Base-by-base conservation (phyloP, 2,888 invertebrate genomes). In the Phania funesta region DNA sequence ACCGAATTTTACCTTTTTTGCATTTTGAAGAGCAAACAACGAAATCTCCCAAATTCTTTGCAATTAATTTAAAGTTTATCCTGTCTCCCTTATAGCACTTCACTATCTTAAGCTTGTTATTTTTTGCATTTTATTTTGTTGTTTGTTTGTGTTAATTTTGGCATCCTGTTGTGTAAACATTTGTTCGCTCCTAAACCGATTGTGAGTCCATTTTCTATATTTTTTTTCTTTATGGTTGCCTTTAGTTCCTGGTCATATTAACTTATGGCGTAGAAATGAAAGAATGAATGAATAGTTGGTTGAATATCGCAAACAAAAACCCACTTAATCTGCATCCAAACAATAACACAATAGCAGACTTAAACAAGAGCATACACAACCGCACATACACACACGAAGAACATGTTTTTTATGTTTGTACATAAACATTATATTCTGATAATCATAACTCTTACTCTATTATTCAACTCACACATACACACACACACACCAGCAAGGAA, bases 271-370 rank as follows among this genome's bases (percentile, higher is more conserved):
- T 52, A 44, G 29, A 50, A 68, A 68, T 71, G 41, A 18, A 80
- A 56, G 22, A 70, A 75, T 26, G 50, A 50, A 71, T 60, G 41
- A 52, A 41, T 52, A 62, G 48, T 50, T 73, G 44, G 22, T 62
- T 62, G 52, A 41, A 67, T 77, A 75, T 68, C 64, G 29, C 68
- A 68, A 70, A 80, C 26, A 67, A 73, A 71, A 38, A 35, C 54
- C 60, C 60, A 77, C 76, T 73, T 76, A 81, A 81, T 81, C 71
- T 81, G 67, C 76, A 77, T 77, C 71, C 73, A 77, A 77, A 73
- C 73, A 67, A 67, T 48, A 73, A 76, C 54, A 77, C 38, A 77
- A 77, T 32, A 62, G 64, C 67, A 60, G 18, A 70, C 11, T 26
- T 44, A 64, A n/a, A 77, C 38, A 77, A 77, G 32, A 62, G 64